Conservation (phyloP, 2,888 invertebrate species). For the Chymomyza fuscimana region DNA sequence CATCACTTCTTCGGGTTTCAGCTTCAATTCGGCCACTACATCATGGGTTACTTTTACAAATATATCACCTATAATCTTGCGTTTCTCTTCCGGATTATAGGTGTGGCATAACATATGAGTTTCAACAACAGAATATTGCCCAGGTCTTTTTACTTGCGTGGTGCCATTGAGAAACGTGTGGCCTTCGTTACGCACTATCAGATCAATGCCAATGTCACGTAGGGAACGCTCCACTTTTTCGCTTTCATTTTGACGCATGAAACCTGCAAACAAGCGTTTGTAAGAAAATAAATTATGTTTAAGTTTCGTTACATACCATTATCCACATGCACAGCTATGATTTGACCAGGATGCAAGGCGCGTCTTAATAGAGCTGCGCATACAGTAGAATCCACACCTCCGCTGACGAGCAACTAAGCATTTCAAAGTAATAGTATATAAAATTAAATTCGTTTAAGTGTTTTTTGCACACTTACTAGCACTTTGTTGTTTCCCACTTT, state of each 20-base stretch:
- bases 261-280: constrained; percentile 79
- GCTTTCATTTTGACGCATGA: constrained; percentile 98
- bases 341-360: constrained; percentile 92
- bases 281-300: too few relatives aligned
- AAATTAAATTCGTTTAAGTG: neutral
- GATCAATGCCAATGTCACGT: constrained; percentile 89
- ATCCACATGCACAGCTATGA: constrained; percentile 98
- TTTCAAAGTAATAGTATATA: neutral
- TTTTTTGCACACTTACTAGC: constrained; percentile 83
- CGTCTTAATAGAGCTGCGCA: constrained; percentile 96
- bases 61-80: constrained; percentile 99
- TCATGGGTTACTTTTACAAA: constrained; percentile 97
- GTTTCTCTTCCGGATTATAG: constrained; percentile 96
- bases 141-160: constrained; percentile 87
- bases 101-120: constrained; percentile 93
- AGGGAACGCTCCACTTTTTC: constrained; percentile 91
- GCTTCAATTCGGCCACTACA: constrained; percentile 90
- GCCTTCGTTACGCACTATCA: constrained; percentile 87
- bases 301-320: constrained; percentile 84
- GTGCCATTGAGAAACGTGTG: constrained; percentile 89
- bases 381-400: constrained; percentile 99
- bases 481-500: constrained; percentile 96
- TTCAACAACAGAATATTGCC: constrained; percentile 80
- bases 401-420: constrained; percentile 92
- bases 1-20: constrained; percentile 95